These are phyloP conservation scores for Aromia moschata DNA, from an alignment of 2,888 invertebrate genomes.

Conservation along the genomic window DNA sequence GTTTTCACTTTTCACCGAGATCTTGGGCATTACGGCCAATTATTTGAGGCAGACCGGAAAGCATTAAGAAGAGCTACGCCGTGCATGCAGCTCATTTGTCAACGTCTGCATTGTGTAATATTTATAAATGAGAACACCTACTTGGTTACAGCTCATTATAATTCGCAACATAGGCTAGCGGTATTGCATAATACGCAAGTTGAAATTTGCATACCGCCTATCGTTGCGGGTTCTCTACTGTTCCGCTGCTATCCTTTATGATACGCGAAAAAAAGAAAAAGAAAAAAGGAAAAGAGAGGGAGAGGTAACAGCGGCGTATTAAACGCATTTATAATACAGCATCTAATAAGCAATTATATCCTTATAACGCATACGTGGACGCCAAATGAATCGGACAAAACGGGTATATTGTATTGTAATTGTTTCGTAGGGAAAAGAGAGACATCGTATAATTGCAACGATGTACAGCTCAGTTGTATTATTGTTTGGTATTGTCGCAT, in stretches of 20 bases:
- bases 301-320: slow-evolving; percentile 15
- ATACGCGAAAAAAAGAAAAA: not conserved
- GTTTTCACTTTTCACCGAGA: too few species aligned
- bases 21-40: too few species aligned
- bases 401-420: slow-evolving; percentile 26
- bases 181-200: slow-evolving; percentile 36
- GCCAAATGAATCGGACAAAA: slow-evolving; percentile 22
- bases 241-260: not conserved
- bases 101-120: slow-evolving; percentile 39
- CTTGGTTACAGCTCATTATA: slow-evolving; percentile 45
- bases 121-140: slow-evolving; percentile 48
- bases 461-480: slow-evolving; percentile 12
- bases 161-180: slow-evolving; percentile 37
- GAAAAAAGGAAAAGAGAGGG: too few species aligned
- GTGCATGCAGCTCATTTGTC: slow-evolving; percentile 39
- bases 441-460: slow-evolving; percentile 8
- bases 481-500: slow-evolving; percentile 3
- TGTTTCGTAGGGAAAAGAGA: slow-evolving; percentile 5
- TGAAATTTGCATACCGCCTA: slow-evolving; percentile 20
- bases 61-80: too few species aligned
- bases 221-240: slow-evolving; percentile 12
- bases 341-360: slow-evolving; percentile 30
- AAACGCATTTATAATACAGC: slow-evolving; percentile 24
- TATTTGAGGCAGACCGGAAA: too few species aligned
- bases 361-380: slow-evolving; percentile 19